Conservation (phyloP, 2,888 invertebrate species). For the Leucoma salicis region DNA sequence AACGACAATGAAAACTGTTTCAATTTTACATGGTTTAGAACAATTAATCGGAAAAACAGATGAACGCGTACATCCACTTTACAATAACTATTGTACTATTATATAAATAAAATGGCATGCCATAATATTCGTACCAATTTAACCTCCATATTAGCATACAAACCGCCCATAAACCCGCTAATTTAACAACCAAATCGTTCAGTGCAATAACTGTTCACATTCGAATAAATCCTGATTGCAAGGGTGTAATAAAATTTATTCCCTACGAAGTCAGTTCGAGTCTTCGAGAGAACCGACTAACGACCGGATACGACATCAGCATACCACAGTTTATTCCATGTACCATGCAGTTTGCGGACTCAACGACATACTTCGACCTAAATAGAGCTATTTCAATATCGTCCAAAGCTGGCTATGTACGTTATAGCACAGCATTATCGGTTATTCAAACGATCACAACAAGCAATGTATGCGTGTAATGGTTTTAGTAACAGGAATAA, state of each 20-base stretch:
- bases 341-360: constrained; percentile 45
- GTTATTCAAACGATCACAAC: constrained; percentile 35
- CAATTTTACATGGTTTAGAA: too few species aligned
- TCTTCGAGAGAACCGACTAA: constrained; percentile 14
- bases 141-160: not conserved
- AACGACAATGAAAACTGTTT: too few species aligned
- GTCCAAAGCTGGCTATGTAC: constrained; percentile 40
- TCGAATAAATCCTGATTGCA: constrained; percentile 19
- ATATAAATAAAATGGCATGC: too few species aligned
- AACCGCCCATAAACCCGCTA: constrained; percentile 1
- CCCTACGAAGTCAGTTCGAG: constrained; percentile 18
- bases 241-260: constrained; percentile 25
- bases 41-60: too few species aligned
- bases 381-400: constrained; percentile 46
- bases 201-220: constrained; percentile 21
- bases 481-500: not conserved
- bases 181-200: constrained; percentile 24
- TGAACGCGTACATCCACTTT: too few species aligned
- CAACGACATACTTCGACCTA: constrained; percentile 39
- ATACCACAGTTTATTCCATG: constrained; percentile 32
- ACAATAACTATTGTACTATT: too few species aligned
- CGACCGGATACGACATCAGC: constrained; percentile 33
- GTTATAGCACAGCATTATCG: constrained; percentile 39
- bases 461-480: constrained; percentile 35
- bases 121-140: not conserved